Evolutionary conservation across 2,113 vertebrate species (phyloP).

Genomic region (Hemibagrus wyckioides): DNA sequence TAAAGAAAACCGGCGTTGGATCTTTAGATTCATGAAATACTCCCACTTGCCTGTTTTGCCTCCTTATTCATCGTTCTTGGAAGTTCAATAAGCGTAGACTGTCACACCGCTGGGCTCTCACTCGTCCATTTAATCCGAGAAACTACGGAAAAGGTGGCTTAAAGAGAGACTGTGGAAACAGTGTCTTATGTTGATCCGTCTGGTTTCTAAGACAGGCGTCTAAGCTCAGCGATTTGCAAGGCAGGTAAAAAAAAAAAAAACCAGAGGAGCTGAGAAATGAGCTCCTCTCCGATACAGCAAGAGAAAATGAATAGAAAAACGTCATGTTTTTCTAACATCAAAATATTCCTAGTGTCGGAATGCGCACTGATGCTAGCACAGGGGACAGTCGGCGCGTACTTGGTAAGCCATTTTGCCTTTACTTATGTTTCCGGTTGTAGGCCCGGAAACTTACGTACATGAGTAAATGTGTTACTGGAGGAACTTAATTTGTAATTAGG

Average conservation of each 20-base stretch:
- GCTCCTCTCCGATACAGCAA: slow-evolving; percentile 72
- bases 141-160: neutral
- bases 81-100: neutral
- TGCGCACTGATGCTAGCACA: slow-evolving; percentile 97
- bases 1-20: neutral
- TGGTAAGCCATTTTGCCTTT: slow-evolving; percentile 81
- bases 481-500: neutral
- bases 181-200: neutral
- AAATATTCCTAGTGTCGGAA: slow-evolving; percentile 94
- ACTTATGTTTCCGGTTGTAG: neutral
- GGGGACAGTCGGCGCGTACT: slow-evolving; percentile 95
- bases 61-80: neutral
- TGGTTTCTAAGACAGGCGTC: slow-evolving; percentile 47
- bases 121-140: neutral
- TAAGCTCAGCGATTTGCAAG: slow-evolving; percentile 55
- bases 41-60: neutral
- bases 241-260: slow-evolving; percentile 87
- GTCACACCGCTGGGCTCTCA: neutral
- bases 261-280: slow-evolving; percentile 70
- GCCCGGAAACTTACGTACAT: neutral
- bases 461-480: neutral
- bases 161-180: neutral
- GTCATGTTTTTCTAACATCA: slow-evolving; percentile 94
- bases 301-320: slow-evolving; percentile 78
- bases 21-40: neutral